Evolutionary conservation across 2,888 invertebrate genomes (phyloP).

Genomic region (Seira musarum): DNA sequence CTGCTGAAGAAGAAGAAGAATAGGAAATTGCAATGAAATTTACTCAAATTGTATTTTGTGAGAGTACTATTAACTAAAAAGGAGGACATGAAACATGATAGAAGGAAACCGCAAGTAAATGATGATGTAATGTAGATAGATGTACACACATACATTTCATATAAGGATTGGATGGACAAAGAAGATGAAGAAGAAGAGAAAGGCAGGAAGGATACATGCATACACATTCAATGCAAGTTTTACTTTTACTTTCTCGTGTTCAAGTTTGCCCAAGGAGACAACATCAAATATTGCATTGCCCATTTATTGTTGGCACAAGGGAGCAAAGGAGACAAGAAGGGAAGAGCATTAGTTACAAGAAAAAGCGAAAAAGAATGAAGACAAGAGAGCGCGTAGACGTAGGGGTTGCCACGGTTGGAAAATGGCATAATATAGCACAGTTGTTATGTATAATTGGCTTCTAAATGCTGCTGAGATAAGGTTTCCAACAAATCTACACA

Average conservation of each 20-base stretch:
- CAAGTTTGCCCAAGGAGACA: slow-evolving; percentile 54
- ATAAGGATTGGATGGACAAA: no score
- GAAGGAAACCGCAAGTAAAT: background rate
- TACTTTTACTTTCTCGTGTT: slow-evolving; percentile 26
- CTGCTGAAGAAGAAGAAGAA: no score
- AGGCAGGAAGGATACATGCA: background rate
- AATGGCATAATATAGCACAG: slow-evolving; percentile 57
- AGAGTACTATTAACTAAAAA: background rate
- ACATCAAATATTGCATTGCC: slow-evolving; percentile 48
- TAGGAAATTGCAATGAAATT: slow-evolving; percentile 49
- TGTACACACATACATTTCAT: no score
- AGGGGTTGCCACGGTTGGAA: slow-evolving; percentile 39
- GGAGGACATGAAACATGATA: background rate
- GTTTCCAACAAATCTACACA: slow-evolving; percentile 60
- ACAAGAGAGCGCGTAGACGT: slow-evolving; percentile 50
- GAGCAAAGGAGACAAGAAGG: slow-evolving; percentile 28
- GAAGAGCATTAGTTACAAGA: slow-evolving; percentile 14
- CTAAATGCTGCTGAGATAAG: slow-evolving; percentile 69
- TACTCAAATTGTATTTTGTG: background rate
- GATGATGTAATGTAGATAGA: no score
- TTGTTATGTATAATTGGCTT: slow-evolving; percentile 69
- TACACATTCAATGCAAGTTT: no score
- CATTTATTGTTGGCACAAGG: slow-evolving; percentile 57
- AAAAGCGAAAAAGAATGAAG: slow-evolving; percentile 35
- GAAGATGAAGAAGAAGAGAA: background rate